Percentiles rank a stretch among this genome's conserved stretches.
These are phyloP conservation scores for Coelopa pilipes DNA, from an alignment of 2,888 invertebrate genomes.

Conservation along the genomic window DNA sequence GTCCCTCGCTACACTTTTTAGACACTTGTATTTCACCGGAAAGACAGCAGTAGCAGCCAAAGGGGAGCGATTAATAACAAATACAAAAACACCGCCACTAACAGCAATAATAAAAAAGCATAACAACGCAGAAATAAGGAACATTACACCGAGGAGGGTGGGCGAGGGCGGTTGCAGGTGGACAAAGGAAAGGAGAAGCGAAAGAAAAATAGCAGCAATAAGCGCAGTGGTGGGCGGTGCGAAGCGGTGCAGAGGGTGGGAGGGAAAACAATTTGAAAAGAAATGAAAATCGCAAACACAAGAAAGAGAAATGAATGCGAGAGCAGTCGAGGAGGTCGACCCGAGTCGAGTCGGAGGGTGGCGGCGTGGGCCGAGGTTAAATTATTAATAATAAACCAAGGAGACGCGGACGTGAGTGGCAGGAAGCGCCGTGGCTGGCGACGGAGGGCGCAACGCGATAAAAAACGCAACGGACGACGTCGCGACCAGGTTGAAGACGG, in stretches of 20 bases:
- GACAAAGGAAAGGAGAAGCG: neutral
- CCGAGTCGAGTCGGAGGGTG: too few species aligned
- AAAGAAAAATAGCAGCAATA: slow-evolving; percentile 60
- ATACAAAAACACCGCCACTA: slow-evolving; percentile 39
- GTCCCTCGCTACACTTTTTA: neutral
- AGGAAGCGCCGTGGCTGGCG: neutral
- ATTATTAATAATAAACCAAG: slow-evolving; percentile 33
- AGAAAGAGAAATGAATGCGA: slow-evolving; percentile 26
- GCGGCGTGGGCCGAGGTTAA: slow-evolving; percentile 12
- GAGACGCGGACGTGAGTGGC: slow-evolving; percentile 2
- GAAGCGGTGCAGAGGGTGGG: slow-evolving; percentile 44
- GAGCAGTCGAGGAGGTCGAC: neutral
- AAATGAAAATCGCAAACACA: slow-evolving; percentile 38
- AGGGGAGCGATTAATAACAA: neutral
- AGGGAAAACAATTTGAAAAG: slow-evolving; percentile 60
- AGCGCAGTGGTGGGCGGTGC: slow-evolving; percentile 46
- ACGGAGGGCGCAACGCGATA: neutral
- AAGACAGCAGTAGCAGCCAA: neutral
- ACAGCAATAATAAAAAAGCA: slow-evolving; percentile 56
- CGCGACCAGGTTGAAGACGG: neutral
- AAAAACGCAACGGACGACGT: neutral
- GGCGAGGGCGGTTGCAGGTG: neutral
- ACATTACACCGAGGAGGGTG: slow-evolving; percentile 22
- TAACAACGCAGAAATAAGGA: slow-evolving; percentile 43
- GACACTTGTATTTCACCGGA: neutral